Base-by-base conservation (phyloP, 2,888 invertebrate genomes). In the Minunthozetes semirufus region DNA sequence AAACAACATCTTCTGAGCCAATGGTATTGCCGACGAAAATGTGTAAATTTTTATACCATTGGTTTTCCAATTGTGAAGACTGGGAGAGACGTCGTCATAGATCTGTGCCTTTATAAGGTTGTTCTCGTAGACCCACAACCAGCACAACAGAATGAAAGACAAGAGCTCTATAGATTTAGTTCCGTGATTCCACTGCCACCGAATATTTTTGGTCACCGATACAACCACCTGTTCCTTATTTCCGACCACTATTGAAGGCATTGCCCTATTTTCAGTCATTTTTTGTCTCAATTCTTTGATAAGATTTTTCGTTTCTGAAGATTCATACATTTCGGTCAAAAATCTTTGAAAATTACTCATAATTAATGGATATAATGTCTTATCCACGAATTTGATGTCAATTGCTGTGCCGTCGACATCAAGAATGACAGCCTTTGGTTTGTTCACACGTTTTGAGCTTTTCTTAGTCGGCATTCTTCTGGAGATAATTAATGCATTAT, bases 361-460 rank as follows among this genome's bases (percentile, higher is more conserved):
- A 17, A 75, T 75, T n/a, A 70, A 76, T 50, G 76, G 76, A 48
- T 75, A 75, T 50, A 76, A 27, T n/a, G 38, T 59, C 8, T 75
- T 50, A 3, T 61, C 33, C 0, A 75, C 66, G 33, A 76, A 76
- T 25, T 46, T 46, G 6, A 56, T 48, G 19, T 76, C 76, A 19
- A 73, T 76, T 9, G 75, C 75, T 15, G 76, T 76, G 13, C 76
- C 76, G 38, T 76, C 76, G n/a, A 76, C 73, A 50, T 76, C 76
- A 19, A 76, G 61, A 17, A 76, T 48, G 22, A 76, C 73, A 1
- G 50, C 56, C 9, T 25, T 56, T 11, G 76, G 76, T 59, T 56
- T 68, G 17, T n/a, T n/a, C n/a, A n/a, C n/a, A n/a, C n/a, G n/a
- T n/a, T n/a, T n/a, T n/a, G n/a, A n/a, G n/a, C n/a, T n/a, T n/a